Conservation (phyloP, 2,888 invertebrate species). For the Drosophila subsilvestris region DNA sequence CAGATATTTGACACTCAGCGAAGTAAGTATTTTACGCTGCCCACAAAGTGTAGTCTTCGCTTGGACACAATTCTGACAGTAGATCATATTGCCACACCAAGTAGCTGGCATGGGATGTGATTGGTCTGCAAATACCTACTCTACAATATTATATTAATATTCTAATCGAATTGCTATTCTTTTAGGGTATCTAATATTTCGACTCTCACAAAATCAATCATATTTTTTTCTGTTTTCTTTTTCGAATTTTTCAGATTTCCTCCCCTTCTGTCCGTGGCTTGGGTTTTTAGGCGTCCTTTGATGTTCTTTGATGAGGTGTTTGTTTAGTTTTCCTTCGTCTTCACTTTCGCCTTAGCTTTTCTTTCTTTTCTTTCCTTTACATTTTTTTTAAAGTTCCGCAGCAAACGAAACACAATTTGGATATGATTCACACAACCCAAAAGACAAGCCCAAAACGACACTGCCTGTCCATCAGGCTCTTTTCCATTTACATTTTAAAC, state of each 20-base stretch:
- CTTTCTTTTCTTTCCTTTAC: not conserved
- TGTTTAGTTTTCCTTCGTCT: constrained; percentile 68
- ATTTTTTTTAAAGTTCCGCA: constrained; percentile 56
- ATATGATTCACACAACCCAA: constrained; percentile 51
- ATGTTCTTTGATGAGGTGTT: constrained; percentile 81
- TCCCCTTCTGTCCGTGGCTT: constrained; percentile 21
- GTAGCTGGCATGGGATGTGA: no score
- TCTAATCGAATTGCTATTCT: no score
- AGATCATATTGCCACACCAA: no score
- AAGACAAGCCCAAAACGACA: constrained; percentile 21
- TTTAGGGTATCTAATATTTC: not conserved
- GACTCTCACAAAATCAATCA: not conserved
- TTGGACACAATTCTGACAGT: no score
- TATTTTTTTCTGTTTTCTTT: not conserved
- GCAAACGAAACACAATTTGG: constrained; percentile 46
- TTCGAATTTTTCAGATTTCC: constrained; percentile 29
- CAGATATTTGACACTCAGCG: no score
- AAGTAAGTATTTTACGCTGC: no score
- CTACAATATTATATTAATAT: no score
- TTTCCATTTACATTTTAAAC: constrained; percentile 81
- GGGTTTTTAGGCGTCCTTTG: constrained; percentile 63
- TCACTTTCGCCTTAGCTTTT: not conserved
- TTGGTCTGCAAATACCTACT: no score
- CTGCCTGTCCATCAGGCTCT: constrained; percentile 49
- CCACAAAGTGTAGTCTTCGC: no score